These are phyloP conservation scores for Pithys albifrons DNA, from an alignment of 2,113 vertebrate species.

Conservation along the genomic window DNA sequence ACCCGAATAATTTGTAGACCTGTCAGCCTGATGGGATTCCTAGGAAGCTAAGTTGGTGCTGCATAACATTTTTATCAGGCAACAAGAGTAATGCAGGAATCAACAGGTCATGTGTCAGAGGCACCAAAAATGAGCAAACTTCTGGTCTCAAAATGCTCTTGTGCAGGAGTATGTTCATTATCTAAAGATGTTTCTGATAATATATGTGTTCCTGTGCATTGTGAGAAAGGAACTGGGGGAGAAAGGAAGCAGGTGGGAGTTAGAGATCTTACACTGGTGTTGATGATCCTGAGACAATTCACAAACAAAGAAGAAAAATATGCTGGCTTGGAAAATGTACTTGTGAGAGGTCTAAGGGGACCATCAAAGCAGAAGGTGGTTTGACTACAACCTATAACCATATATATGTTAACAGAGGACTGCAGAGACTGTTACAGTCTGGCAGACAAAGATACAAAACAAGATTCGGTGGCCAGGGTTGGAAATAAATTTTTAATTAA, in stretches of 20 bases:
- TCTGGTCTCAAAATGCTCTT: not conserved
- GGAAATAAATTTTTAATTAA: constrained; percentile 24
- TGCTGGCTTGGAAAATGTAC: not conserved
- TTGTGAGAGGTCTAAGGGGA: not conserved
- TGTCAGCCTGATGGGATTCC: not conserved
- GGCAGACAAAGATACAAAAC: not conserved
- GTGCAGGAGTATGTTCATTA: not conserved
- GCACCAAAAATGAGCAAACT: not conserved
- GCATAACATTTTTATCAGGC: not conserved
- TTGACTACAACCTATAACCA: not conserved
- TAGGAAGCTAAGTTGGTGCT: not conserved
- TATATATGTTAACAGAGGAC: not conserved
- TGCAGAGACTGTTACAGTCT: not conserved
- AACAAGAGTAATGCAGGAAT: not conserved
- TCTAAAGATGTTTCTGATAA: not conserved
- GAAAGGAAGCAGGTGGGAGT: not conserved
- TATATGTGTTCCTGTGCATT: not conserved
- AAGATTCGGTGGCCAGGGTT: not conserved
- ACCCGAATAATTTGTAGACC: not conserved
- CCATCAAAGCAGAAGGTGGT: not conserved
- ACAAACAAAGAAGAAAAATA: not conserved
- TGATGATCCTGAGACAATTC: not conserved
- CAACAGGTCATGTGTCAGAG: rapidly evolving
- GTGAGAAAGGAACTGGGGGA: not conserved
- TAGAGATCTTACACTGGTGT: not conserved